phyloP scores from a whole-genome alignment of 2,797 vertebrate genomes.

The Acrocephalus scirpaceus region DNA sequence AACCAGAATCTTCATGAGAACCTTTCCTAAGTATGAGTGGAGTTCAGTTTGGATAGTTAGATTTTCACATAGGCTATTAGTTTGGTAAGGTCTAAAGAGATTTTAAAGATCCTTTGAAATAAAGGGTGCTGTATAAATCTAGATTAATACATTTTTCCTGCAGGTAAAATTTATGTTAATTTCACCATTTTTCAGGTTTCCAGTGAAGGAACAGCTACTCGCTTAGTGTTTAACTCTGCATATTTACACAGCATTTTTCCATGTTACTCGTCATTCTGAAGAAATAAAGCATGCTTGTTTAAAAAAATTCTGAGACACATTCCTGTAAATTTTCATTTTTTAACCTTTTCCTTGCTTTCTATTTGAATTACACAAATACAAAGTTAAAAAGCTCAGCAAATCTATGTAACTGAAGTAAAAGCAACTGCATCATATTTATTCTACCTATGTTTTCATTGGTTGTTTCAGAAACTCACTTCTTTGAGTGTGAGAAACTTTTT shows the following conservation, averaged over 20 bases:
- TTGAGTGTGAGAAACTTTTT: background rate
- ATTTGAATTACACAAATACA: background rate
- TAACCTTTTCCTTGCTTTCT: conserved; percentile 30
- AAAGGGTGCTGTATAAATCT: background rate
- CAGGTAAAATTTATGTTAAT: background rate
- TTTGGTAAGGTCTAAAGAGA: background rate
- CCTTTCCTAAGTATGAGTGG: background rate
- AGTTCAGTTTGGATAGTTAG: background rate
- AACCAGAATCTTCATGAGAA: background rate
- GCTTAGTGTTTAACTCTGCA: background rate
- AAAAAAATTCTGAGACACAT: conserved; percentile 3
- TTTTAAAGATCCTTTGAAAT: background rate
- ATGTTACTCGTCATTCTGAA: background rate
- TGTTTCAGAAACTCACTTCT: background rate
- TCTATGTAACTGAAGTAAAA: background rate
- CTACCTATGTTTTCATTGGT: background rate
- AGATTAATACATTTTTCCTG: background rate
- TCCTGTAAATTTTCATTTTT: conserved; percentile 18
- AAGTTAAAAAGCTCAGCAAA: background rate
- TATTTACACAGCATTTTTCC: conserved; percentile 28
- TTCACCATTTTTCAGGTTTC: background rate
- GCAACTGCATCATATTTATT: background rate
- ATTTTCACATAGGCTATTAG: background rate
- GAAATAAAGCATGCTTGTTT: conserved; percentile 26
- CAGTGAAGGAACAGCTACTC: background rate